Conservation (phyloP, 2,113 vertebrate species). For the Copsychus sechellarum region DNA sequence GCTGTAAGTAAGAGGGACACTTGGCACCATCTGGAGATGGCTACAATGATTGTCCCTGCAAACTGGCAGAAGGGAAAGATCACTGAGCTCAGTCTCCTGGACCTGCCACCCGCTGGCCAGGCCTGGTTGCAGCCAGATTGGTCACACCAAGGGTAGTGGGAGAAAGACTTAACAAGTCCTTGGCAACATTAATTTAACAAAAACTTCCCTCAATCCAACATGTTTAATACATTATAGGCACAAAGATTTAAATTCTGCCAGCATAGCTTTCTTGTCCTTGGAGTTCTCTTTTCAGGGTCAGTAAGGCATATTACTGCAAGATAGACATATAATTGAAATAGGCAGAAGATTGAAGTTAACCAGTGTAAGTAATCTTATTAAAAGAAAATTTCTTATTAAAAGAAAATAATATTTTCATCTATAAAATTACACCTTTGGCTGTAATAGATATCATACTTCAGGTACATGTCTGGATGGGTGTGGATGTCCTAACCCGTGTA, state of each 20-base stretch:
- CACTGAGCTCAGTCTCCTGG: not conserved
- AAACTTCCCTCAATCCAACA: not conserved
- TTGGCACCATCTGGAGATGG: rapidly evolving
- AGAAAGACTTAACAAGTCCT: not conserved
- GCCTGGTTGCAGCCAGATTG: not conserved
- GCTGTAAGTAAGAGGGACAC: not conserved
- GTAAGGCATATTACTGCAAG: not conserved
- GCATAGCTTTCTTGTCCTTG: not conserved
- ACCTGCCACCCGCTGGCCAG: not conserved
- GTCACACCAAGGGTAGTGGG: not conserved
- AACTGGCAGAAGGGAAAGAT: not conserved
- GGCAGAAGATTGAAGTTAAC: not conserved
- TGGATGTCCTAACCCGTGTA: not conserved
- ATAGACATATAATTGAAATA: not conserved
- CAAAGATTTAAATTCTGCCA: not conserved
- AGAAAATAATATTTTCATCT: not conserved
- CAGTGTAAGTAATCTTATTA: not conserved
- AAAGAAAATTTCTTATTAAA: not conserved
- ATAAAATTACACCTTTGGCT: not conserved
- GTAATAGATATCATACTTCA: not conserved
- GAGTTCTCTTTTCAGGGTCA: not conserved
- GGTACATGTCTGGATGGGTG: not conserved
- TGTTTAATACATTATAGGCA: not conserved
- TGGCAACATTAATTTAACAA: not conserved
- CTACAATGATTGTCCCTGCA: not conserved